Base-by-base conservation (phyloP, 2,113 vertebrate species). In the Neotragus pygmaeus region DNA sequence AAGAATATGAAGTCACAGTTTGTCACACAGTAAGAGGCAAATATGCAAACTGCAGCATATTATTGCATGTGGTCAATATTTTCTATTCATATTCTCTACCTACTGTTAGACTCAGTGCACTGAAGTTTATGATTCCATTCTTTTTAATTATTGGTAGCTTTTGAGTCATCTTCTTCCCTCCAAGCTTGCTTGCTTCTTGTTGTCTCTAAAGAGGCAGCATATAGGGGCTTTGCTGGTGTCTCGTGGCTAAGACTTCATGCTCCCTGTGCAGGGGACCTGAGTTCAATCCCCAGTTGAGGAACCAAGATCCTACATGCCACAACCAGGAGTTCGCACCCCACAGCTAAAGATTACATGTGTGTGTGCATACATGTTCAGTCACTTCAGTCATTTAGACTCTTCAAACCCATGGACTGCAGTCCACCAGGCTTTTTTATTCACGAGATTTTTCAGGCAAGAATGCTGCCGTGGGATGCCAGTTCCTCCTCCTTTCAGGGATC, bases 171-270 rank as follows among this genome's bases (percentile, higher is more conserved):
- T 93, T 25, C 6, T 96, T 80, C 78, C 27, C 36, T 85, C 9
- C 28, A 28, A 21, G 16, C 6, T 36, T 88, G 16, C 36, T 73
- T 75, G 12, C 23, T 39, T 92, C 33, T 62, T 47, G 6, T 27
- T 73, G 0, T 73, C n/a, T 82, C 83, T 94, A n/a, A 58, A 81
- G 10, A 49, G 16, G 45, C 14, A 23, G 6, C 14, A 33, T 33
- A 33, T 2, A 33, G 27, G 8, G 27, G 0, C 45, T 49, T 49
- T 5, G 0, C 28, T 49, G 45, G 28, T 78, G 27, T 45, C 27
- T 17, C 10, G 15, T 30, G 45, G 28, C 28, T 49, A 11, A 49
- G 75, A 30, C 45, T 78, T 30, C 28, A 2, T 17, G 70, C 28
- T 19, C 27, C 43, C 43, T 2, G 3, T 49, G 28, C 75, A 47